Evolutionary conservation across 2,797 vertebrate species (phyloP).

Genomic region (Discoglossus pictus): DNA sequence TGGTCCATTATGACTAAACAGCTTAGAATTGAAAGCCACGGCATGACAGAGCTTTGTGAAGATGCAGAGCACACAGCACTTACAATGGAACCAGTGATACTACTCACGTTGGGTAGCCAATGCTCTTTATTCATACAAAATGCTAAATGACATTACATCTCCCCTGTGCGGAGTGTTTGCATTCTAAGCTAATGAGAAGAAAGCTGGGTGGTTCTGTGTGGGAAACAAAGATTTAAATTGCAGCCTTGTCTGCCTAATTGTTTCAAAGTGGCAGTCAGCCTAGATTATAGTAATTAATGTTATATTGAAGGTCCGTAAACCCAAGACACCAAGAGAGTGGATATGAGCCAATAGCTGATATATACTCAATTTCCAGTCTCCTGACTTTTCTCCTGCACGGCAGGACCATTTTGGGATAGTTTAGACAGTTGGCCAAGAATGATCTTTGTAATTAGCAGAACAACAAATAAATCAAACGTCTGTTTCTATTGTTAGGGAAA

Average conservation of each 20-base stretch:
- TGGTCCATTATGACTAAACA: too few species aligned
- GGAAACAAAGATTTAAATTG: conserved; percentile 36
- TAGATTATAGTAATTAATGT: conserved; percentile 42
- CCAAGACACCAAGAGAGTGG: conserved; percentile 25
- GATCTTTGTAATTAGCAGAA: conserved; percentile 33
- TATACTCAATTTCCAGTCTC: conserved; percentile 13
- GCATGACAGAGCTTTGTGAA: too few species aligned
- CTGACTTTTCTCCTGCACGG: conserved; percentile 2
- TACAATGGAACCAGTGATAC: too few species aligned
- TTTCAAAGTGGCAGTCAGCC: conserved; percentile 37
- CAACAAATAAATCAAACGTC: conserved; percentile 34
- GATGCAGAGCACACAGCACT: too few species aligned
- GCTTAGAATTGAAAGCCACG: too few species aligned
- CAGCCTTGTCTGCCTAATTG: conserved; percentile 25
- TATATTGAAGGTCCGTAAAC: conserved; percentile 16
- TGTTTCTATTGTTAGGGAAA: conserved; percentile 16
- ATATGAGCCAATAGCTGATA: conserved; percentile 19
- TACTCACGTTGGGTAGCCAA: too few species aligned
- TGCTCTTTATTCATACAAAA: background rate
- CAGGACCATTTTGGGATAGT: conserved; percentile 22
- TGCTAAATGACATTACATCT: background rate
- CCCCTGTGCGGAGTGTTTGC: conserved; percentile 9
- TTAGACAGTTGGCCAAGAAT: conserved; percentile 26
- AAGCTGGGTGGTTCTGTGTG: conserved; percentile 7
- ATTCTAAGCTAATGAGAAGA: conserved; percentile 17